Base-by-base conservation (phyloP, 2,113 vertebrate genomes). In the western clawed frog (Xenopus tropicalis) region DNA sequence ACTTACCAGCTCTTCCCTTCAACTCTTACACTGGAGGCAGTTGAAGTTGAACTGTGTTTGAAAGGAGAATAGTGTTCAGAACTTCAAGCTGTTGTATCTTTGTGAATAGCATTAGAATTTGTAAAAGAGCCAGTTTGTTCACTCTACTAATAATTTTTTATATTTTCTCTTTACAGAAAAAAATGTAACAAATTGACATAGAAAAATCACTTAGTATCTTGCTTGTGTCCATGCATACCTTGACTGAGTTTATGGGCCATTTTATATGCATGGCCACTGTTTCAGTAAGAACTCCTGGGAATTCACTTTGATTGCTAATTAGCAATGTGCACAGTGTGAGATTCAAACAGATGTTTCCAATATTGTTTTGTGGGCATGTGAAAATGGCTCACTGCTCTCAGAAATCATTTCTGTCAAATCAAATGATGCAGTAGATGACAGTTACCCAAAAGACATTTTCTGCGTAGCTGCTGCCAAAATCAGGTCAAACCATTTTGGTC, bases 321-420 rank as follows among this genome's bases (percentile, higher is more conserved):
- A 75, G 72, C 44, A 62, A 54, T 75, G 46, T 54, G 46, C n/a
- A 23, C 66, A 54, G 61, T 75, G 51, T 37, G 58, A 69, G 54
- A 75, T 69, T 62, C 25, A 51, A 69, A 62, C 72, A 75, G 72
- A 69, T 75, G 72, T 75, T 75, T 46, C 66, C 66, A 75, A 62
- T 69, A 69, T 62, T 69, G 58, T 58, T 61, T 54, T 54, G 58
- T 61, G 66, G 66, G 46, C 72, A 75, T 46, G 69, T 52, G 57
- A 44, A 63, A 75, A 75, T 69, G 68, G 58, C 43, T 66, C 57
- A 75, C 46, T 69, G 65, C 72, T 61, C 72, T 75, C 65, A 51
- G 25, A 69, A 58, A 66, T 62, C n/a, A 69, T 69, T 69, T 75
- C 58, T 48, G 51, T 74, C 56, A 68, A 37, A 61, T 14, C n/a